These are phyloP conservation scores for Ferrisia virgata DNA, from an alignment of 2,888 invertebrate genomes.

Conservation along the genomic window DNA sequence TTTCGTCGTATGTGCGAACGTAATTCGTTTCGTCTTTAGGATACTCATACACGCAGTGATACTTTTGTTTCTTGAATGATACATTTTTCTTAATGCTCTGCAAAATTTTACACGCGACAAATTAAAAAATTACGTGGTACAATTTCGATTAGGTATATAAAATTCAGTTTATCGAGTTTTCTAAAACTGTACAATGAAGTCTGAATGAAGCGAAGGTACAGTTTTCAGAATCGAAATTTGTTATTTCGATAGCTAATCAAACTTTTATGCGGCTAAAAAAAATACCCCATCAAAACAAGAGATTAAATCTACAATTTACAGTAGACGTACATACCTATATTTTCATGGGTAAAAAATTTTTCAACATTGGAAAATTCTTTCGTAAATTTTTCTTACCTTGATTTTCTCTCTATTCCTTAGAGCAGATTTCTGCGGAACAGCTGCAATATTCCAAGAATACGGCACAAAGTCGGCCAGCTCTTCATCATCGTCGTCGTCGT, in stretches of 20 bases:
- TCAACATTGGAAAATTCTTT: too few relatives aligned
- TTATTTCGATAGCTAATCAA: too few relatives aligned
- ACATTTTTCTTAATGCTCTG: slow-evolving; percentile 65
- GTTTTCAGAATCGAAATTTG: too few relatives aligned
- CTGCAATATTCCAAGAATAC: slow-evolving; percentile 76
- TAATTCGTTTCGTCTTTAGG: slow-evolving; percentile 64
- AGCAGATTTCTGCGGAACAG: slow-evolving; percentile 72
- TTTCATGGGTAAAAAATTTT: too few relatives aligned
- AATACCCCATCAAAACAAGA: too few relatives aligned
- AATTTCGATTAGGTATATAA: too few relatives aligned
- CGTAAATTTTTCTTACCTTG: too few relatives aligned
- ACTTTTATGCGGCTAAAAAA: too few relatives aligned
- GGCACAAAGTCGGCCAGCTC: slow-evolving; percentile 65
- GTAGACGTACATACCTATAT: too few relatives aligned
- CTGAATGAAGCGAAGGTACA: too few relatives aligned
- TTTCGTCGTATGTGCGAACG: slow-evolving; percentile 38
- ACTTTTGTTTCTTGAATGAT: slow-evolving; percentile 78
- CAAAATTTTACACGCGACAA: not conserved
- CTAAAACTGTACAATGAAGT: too few relatives aligned
- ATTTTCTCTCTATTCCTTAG: slow-evolving; percentile 63
- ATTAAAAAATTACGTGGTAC: not conserved
- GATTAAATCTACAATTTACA: not conserved
- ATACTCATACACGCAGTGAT: slow-evolving; percentile 81
- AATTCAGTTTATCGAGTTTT: too few relatives aligned
- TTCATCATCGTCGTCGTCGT: slow-evolving; percentile 50